phyloP scores from a whole-genome alignment of 2,888 invertebrate species.

The Polietes domitor region DNA sequence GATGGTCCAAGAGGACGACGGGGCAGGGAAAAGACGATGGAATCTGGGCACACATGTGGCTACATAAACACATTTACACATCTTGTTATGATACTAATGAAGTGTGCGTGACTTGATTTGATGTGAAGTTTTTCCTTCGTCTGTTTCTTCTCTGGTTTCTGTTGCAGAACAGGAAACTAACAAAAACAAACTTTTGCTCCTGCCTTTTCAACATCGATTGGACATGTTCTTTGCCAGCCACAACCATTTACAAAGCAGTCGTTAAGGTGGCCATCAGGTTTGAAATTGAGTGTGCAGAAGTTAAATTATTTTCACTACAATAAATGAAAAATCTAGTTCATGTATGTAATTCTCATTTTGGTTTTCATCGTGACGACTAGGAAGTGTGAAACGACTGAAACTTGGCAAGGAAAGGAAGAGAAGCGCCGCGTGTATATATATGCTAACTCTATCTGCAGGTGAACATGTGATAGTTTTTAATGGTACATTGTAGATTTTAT shows the following conservation, averaged over 20 bases:
- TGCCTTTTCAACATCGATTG: neutral
- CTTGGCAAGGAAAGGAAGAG: no score
- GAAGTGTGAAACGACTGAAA: no score
- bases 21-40: neutral
- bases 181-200: constrained; percentile 2
- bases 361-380: no score
- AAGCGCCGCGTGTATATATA: no score
- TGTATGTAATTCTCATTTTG: no score
- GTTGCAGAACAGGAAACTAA: neutral
- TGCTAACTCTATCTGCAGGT: no score
- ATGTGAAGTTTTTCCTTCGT: constrained; percentile 41
- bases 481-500: no score
- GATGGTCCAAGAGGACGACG: neutral
- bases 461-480: no score
- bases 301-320: no score
- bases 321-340: no score
- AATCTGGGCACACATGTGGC: constrained; percentile 46
- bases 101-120: constrained; percentile 66
- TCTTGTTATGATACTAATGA: constrained; percentile 68
- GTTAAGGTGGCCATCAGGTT: constrained; percentile 7
- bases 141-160: neutral
- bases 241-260: neutral
- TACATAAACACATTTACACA: constrained; percentile 64
- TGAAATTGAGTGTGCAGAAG: no score
- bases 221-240: neutral